Evolutionary conservation across 1,140 invertebrate genomes (phyloP).

Genomic region (Leucophenga varia): DNA sequence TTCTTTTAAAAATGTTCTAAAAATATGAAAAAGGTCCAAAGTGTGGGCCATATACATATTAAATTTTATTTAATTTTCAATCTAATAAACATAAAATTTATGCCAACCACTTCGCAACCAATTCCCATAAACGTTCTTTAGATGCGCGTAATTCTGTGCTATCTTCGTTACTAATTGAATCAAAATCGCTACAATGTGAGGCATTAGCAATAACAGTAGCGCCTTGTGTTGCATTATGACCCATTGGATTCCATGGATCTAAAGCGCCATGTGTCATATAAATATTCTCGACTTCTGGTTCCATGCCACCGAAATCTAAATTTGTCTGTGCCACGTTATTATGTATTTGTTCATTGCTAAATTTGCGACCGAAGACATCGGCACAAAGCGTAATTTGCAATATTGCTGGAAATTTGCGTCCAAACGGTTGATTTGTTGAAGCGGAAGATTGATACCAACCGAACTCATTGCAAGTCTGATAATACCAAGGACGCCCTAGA

Average conservation of each 20-base stretch:
- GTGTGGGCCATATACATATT: neutral
- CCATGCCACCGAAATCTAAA: constrained; percentile 61
- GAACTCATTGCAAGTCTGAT: constrained; percentile 83
- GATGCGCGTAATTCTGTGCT: constrained; percentile 62
- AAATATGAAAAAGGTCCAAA: neutral
- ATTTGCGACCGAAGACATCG: constrained; percentile 65
- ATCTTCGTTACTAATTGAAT: constrained; percentile 59
- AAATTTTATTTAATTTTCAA: neutral
- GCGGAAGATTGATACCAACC: constrained; percentile 79
- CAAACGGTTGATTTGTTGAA: constrained; percentile 65
- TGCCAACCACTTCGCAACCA: constrained; percentile 63
- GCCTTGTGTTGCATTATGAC: constrained; percentile 60
- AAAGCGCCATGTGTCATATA: constrained; percentile 64
- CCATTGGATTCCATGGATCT: constrained; percentile 68
- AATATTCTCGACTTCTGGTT: constrained; percentile 62
- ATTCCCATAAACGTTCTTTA: constrained; percentile 59
- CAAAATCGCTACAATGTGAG: constrained; percentile 75
- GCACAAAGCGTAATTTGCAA: constrained; percentile 69
- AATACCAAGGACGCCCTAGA: constrained; percentile 70
- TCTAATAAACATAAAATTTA: too few relatives aligned
- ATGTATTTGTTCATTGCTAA: constrained; percentile 57
- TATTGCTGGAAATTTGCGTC: constrained; percentile 61
- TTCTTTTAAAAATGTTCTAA: neutral
- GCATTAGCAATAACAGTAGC: constrained; percentile 55
- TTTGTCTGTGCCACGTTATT: constrained; percentile 62